A percentile compares a stretch with the other conserved stretches of the same genome.
These are phyloP conservation scores for Eublepharis macularius DNA, from an alignment of 2,113 vertebrate genomes.

Conservation along the genomic window DNA sequence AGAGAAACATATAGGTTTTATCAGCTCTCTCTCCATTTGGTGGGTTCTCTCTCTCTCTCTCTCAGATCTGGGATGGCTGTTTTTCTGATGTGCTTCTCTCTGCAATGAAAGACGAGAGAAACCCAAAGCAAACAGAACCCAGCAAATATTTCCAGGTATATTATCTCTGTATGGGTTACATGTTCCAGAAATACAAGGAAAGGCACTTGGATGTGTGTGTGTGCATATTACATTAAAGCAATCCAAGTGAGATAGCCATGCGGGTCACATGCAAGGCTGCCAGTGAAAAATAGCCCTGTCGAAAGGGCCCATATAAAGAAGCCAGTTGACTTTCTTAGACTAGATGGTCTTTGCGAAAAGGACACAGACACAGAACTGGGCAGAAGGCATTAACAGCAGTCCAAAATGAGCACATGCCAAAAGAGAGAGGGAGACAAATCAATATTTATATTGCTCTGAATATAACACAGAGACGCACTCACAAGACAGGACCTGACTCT, in stretches of 20 bases:
- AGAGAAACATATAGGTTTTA: neutral
- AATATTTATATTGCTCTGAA: neutral
- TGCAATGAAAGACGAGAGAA: neutral
- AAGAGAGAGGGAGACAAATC: neutral
- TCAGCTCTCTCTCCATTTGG: neutral
- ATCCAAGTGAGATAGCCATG: neutral
- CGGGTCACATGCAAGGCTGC: neutral
- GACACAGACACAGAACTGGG: neutral
- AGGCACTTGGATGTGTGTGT: neutral
- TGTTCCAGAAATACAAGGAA: neutral
- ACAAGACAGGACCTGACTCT: neutral
- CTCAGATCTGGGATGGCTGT: neutral
- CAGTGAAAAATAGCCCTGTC: neutral
- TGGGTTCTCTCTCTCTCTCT: neutral
- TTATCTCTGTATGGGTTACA: neutral
- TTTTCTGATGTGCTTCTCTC: neutral
- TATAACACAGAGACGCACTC: neutral
- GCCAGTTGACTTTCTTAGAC: neutral
- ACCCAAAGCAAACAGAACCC: neutral
- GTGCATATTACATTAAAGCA: neutral
- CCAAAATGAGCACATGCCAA: neutral
- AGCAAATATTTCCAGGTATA: constrained; percentile 4
- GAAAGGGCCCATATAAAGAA: neutral
- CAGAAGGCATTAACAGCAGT: neutral
- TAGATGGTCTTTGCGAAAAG: neutral